A percentile compares a stretch with the other conserved stretches of the same genome.
These are phyloP conservation scores for Sporophila hypoxantha DNA, from an alignment of 2,113 vertebrate genomes.

Conservation along the genomic window DNA sequence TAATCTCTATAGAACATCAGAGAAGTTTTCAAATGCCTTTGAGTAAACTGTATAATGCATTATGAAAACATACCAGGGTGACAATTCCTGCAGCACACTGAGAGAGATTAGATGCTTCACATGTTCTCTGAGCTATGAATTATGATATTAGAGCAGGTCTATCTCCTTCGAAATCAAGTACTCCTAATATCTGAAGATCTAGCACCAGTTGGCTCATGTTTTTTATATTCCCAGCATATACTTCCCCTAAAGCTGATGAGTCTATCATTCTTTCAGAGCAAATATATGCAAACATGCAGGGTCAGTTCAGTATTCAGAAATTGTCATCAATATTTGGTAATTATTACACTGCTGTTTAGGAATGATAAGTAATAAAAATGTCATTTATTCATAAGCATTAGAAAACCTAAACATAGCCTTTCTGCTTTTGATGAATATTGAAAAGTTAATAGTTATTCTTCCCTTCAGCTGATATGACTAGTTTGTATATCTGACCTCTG, in stretches of 20 bases:
- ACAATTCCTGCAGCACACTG: neutral
- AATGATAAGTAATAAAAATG: neutral
- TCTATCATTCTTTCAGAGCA: neutral
- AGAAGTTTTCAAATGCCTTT: neutral
- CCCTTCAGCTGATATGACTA: neutral
- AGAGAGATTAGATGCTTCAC: neutral
- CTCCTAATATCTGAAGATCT: neutral
- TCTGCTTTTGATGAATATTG: neutral
- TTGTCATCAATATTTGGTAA: neutral
- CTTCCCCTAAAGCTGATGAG: neutral
- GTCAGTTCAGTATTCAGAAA: neutral
- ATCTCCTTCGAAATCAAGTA: neutral
- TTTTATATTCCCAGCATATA: neutral
- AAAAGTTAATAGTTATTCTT: conserved; percentile 30
- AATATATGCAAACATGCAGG: neutral
- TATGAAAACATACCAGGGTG: neutral
- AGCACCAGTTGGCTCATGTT: neutral
- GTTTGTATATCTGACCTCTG: neutral
- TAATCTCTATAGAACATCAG: neutral
- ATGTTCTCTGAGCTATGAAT: neutral
- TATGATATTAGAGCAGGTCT: neutral
- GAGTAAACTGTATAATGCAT: neutral
- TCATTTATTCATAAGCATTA: neutral
- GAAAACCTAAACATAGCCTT: conserved; percentile 1
- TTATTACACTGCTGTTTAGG: neutral